Conservation (phyloP, 1,140 invertebrate species). For the Chymomyza costata region DNA sequence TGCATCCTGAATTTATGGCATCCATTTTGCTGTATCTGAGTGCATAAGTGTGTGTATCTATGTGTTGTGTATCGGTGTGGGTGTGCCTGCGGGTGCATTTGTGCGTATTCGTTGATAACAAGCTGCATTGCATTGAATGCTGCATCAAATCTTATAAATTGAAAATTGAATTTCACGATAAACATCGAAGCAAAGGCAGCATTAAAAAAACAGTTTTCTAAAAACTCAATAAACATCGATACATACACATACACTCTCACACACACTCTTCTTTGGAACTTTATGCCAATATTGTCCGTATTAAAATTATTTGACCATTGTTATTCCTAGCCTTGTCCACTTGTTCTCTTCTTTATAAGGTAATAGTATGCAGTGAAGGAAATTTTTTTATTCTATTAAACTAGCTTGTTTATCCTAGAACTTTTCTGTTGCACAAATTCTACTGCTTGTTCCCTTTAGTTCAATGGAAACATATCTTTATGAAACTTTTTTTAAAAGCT, state of each 20-base stretch:
- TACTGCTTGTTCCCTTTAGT: too few relatives aligned
- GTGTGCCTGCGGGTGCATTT: conserved; percentile 3
- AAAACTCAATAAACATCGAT: too few relatives aligned
- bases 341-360: conserved; percentile 28
- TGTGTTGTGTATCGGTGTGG: background rate
- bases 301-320: conserved; percentile 41
- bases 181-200: conserved; percentile 32
- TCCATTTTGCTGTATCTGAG: conserved; percentile 21
- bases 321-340: conserved; percentile 31
- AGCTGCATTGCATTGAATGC: conserved; percentile 33
- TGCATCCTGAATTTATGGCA: conserved; percentile 57
- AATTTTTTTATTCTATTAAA: too few relatives aligned
- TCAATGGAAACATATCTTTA: too few relatives aligned
- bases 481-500: too few relatives aligned
- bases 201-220: conserved; percentile 17
- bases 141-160: conserved; percentile 67
- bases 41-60: background rate
- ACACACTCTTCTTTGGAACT: too few relatives aligned
- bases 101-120: conserved; percentile 36
- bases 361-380: too few relatives aligned
- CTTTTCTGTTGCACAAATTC: too few relatives aligned
- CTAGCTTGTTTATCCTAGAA: too few relatives aligned
- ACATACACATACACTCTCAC: too few relatives aligned
- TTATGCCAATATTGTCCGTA: conserved; percentile 24
- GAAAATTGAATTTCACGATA: conserved; percentile 72